Evolutionary conservation across 53 echinoderm and acorn worm genomes (phyloP).

Genomic region (Arbacia lixula): DNA sequence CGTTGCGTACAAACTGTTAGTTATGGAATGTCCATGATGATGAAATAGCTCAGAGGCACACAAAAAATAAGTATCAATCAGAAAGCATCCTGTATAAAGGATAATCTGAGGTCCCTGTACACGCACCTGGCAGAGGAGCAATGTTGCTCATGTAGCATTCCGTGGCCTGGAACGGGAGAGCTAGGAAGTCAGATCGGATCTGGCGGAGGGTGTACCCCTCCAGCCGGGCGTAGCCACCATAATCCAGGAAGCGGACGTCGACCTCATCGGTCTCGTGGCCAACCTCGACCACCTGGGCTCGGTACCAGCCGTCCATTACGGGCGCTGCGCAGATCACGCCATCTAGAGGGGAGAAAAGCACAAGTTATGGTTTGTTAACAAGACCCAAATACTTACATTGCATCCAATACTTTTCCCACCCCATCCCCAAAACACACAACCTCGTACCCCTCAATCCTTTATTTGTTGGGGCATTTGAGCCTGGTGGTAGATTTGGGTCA

Average conservation of each 20-base stretch:
- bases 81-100: too few species aligned
- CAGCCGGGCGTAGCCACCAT: slow-evolving; percentile 87
- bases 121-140: slow-evolving; percentile 78
- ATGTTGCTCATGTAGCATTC: slow-evolving; percentile 94
- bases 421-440: not conserved
- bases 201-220: slow-evolving; percentile 77
- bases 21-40: too few species aligned
- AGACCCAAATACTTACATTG: not conserved
- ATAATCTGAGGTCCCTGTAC: not conserved
- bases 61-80: too few species aligned
- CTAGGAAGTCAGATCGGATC: slow-evolving; percentile 93
- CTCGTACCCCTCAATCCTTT: too few species aligned
- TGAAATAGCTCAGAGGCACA: too few species aligned
- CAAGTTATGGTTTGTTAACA: not conserved
- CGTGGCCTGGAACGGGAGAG: slow-evolving; percentile 95
- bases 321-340: slow-evolving; percentile 95
- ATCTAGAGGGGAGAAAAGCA: slow-evolving; percentile 47
- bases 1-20: too few species aligned
- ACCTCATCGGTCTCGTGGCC: slow-evolving; percentile 88
- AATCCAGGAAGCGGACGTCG: slow-evolving; percentile 88
- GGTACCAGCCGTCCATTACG: slow-evolving; percentile 92
- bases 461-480: too few species aligned
- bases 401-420: not conserved
- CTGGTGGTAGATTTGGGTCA: too few species aligned
- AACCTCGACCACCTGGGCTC: slow-evolving; percentile 88